Evolutionary conservation across 2,113 vertebrate genomes (phyloP), one percentile per base, ranked within the genome.

Genomic region (Nansenia antarctica): DNA sequence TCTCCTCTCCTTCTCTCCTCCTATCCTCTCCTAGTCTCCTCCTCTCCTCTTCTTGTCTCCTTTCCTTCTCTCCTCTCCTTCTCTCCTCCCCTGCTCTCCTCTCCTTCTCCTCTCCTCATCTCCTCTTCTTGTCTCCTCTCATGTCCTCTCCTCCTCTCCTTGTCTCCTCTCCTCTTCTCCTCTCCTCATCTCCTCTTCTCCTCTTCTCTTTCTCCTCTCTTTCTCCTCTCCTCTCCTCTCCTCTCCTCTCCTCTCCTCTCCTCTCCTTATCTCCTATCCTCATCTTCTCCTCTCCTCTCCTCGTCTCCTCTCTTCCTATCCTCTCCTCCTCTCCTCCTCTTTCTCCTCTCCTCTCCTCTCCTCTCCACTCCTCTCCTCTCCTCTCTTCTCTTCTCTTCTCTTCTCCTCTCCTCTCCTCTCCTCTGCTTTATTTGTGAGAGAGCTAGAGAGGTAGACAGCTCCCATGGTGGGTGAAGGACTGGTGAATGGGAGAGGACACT

Each of bases 361-460:
- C 74, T 96, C 95, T 96, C 80, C 95, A 96, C 81, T 95, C 95
- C 24, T 95, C 95, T 26, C 94, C 94, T 31, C 94, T 82, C 95
- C 95, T 1, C 94, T 96, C 8, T 96, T 95, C 0, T 94, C 94
- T 26, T 94, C 95, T 2, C 95, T 95, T 94, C 94, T 59, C 88
- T 96, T 72, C 93, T 94, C 32, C 90, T 96, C 29, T 95, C 94
- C 71, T 95, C 94, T 2, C 95, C 89, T 96, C 95, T 84, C 85
- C 95, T 95, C 78, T 96, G 95, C 84, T 96, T 95, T 85, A 96
- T n/a, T n/a, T n/a, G n/a, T n/a, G n/a, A n/a, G n/a, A n/a, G n/a
- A n/a, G n/a, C n/a, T n/a, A n/a, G n/a, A n/a, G n/a, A 96, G 85
- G 94, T 96, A 73, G 95, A 96, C 70, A 93, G 94, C 73, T 96